These are phyloP conservation scores for Erebia epiphron DNA, from an alignment of 2,888 invertebrate genomes.

Conservation along the genomic window DNA sequence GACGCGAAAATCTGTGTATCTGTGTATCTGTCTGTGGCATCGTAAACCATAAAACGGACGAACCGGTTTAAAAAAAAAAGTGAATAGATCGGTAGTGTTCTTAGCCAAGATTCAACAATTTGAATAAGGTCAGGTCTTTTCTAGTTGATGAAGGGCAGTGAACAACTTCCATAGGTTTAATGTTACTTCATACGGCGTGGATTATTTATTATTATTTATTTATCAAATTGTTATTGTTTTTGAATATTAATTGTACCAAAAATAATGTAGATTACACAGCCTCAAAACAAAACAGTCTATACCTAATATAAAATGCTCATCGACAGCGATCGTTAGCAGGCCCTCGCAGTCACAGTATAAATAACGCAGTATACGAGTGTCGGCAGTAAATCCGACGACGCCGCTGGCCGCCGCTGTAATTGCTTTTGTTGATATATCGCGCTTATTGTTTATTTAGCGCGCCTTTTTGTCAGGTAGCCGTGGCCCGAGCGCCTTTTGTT, in stretches of 20 bases:
- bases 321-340: conserved; percentile 25
- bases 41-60: too few species aligned
- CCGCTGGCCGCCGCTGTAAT: conserved; percentile 65
- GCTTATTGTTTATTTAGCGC: conserved; percentile 73
- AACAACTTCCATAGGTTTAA: too few species aligned
- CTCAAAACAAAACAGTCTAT: neutral
- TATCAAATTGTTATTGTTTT: neutral
- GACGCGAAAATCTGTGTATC: too few species aligned
- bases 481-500: conserved; percentile 42
- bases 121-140: too few species aligned
- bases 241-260: neutral
- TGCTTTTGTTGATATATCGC: conserved; percentile 73
- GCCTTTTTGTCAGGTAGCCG: conserved; percentile 68
- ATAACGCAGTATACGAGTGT: conserved; percentile 40
- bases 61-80: too few species aligned
- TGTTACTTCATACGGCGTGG: too few species aligned
- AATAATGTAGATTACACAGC: neutral
- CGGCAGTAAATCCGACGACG: conserved; percentile 58
- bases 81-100: too few species aligned
- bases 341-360: conserved; percentile 20
- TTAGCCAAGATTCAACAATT: too few species aligned
- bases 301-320: conserved; percentile 23
- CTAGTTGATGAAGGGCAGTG: too few species aligned
- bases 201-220: too few species aligned
- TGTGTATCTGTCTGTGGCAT: too few species aligned